Conservation (phyloP, 2,113 vertebrate genomes). For the Antechinus stuartii region DNA sequence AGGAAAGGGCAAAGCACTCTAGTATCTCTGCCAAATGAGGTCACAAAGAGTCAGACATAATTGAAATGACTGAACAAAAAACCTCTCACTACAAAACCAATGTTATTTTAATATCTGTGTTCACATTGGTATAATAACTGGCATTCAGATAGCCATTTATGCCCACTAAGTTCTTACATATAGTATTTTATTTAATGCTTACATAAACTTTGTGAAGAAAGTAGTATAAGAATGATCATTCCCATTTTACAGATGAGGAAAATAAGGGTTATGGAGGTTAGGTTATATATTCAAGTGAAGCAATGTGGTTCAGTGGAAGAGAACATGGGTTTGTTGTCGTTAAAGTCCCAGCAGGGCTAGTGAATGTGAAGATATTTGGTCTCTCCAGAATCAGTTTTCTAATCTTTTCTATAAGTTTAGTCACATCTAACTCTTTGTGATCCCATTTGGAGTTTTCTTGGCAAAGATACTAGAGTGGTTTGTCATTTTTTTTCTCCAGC, state of each 20-base stretch:
- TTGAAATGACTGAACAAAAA: neutral
- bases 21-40: neutral
- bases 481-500: neutral
- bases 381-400: neutral
- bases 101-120: neutral
- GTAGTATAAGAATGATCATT: neutral
- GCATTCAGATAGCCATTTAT: neutral
- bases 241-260: neutral
- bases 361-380: neutral
- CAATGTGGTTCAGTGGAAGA: neutral
- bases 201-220: neutral
- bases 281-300: neutral
- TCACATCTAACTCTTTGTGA: neutral
- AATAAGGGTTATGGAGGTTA: neutral
- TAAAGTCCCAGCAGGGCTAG: neutral
- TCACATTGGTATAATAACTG: neutral
- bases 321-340: neutral
- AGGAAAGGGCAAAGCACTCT: neutral
- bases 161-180: neutral
- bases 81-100: neutral
- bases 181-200: neutral
- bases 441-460: neutral
- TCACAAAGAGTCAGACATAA: neutral
- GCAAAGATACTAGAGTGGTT: neutral
- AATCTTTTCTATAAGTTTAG: neutral